These are phyloP conservation scores for human (Homo sapiens) DNA, from an alignment of 2,113 vertebrate genomes.

Conservation along the genomic window GRCh38 chr6:132430001-132430500, in stretches of 20 bases:
- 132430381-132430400: not conserved
- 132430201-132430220: not conserved
- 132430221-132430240: not conserved
- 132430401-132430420: not conserved
- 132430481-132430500: not conserved
- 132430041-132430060: not conserved
- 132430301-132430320: not conserved
- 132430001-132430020: not conserved
- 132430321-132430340: not conserved
- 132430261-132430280: not conserved
- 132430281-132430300: not conserved
- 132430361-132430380: not conserved
- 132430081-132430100: not conserved
- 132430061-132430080: not conserved
- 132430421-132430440: constrained; percentile 13
- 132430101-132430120: not conserved
- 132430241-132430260: not conserved
- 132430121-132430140: not conserved
- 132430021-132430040: not conserved
- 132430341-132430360: not conserved
- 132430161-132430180: not conserved
- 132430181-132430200: not conserved
- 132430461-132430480: not conserved
- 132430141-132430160: not conserved
- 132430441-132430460: not conserved